Conservation (phyloP, 2,888 invertebrate genomes). For the Helleia helle region DNA sequence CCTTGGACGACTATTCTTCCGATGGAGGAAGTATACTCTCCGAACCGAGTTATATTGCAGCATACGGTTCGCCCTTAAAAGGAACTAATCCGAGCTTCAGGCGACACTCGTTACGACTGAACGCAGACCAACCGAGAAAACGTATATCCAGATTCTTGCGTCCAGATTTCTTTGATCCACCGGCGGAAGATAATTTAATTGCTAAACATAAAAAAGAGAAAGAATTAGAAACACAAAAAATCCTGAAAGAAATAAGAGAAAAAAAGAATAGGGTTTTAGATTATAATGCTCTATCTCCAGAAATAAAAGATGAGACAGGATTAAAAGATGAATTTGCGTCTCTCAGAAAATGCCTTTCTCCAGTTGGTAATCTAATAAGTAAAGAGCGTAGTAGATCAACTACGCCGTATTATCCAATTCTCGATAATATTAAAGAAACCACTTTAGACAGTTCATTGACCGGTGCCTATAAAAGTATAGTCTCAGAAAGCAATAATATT, state of each 20-base stretch:
- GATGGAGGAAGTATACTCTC: constrained; percentile 43
- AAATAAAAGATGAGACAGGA: constrained; percentile 29
- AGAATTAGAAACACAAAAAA: constrained; percentile 79
- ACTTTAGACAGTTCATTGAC: constrained; percentile 34
- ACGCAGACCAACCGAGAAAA: constrained; percentile 63
- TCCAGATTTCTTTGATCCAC: constrained; percentile 84
- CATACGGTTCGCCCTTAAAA: constrained; percentile 34
- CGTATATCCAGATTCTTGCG: constrained; percentile 83
- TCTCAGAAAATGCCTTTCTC: constrained; percentile 49
- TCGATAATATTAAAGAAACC: constrained; percentile 63
- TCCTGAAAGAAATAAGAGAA: constrained; percentile 79
- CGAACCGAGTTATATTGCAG: constrained; percentile 56
- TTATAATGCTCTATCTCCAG: constrained; percentile 33
- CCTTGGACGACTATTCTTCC: constrained; percentile 44
- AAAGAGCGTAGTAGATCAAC: constrained; percentile 62
- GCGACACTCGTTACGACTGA: constrained; percentile 42
- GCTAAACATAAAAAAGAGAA: constrained; percentile 76
- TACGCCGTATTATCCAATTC: constrained; percentile 66
- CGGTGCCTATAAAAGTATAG: neutral
- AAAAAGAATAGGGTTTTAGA: constrained; percentile 64
- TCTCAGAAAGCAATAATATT: neutral
- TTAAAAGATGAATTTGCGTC: constrained; percentile 35
- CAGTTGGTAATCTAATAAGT: constrained; percentile 37
- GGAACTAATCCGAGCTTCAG: constrained; percentile 27
- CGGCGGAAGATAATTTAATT: constrained; percentile 78